Base-by-base conservation (phyloP, 2,888 invertebrate genomes). In the Trilocha varians region DNA sequence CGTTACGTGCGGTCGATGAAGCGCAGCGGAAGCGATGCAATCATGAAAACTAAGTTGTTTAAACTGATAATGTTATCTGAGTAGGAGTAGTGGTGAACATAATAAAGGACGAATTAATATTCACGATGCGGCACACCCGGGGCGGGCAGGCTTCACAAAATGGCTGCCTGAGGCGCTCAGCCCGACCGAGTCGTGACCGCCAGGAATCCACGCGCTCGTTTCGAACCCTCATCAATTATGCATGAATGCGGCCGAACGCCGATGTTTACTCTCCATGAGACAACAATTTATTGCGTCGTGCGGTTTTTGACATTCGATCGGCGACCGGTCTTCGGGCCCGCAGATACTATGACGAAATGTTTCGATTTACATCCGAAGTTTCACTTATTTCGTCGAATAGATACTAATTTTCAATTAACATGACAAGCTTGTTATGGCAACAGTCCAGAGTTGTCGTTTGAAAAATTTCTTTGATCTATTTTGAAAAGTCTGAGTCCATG, bases 221-320 rank as follows among this genome's bases (percentile, higher is more conserved):
- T 55, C 69, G 64, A 72, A 75, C 78, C 77, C 79, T 78, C 83
- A 84, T 84, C 82, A 83, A 79, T 84, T 82, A 84, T 84, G 82
- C 79, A 83, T 82, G 83, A 84, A 83, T 82, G 83, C 78, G 78
- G 70, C 70, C 68, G 70, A 82, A 74, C 76, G 76, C 65, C 78
- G 71, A 78, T 83, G 83, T 83, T 83, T 80, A 78, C 82, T 78
- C 76, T 79, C 76, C 75, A 73, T 67, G 76, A 77, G 78, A 82
- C 78, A 75, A 77, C 76, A 75, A 84, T 84, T 84, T 83, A 82
- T 82, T 78, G 73, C 78, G 70, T 74, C 78, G 78, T 83, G 82
- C 75, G 75, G 77, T 78, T 84, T 82, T 76, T 82, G 79, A 80
- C 78, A 80, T 80, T 75, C 74, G 70, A 76, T 75, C 70, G 65